Base-by-base conservation (phyloP, 2,888 invertebrate genomes). In the Boloria euphrosyne region DNA sequence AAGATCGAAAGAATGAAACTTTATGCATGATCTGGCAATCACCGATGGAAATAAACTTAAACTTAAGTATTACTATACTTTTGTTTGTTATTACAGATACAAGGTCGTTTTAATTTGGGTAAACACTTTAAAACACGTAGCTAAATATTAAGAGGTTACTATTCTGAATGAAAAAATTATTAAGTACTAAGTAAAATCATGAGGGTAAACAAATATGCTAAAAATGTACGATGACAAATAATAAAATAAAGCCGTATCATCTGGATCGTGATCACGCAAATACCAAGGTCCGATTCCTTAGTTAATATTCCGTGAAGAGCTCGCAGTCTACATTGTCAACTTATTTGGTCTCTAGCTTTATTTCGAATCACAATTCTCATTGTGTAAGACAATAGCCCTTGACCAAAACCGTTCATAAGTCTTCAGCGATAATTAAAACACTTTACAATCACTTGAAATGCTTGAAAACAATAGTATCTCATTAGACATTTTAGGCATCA, bases 291-390 rank as follows among this genome's bases (percentile, higher is more conserved):
- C 71, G 52, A 73, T 67, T 70, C 72, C 73, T 76, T 81, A 76
- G 77, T 87, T 86, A 85, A 78, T 85, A 88, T 87, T 86, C 87
- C 70, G 76, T 68, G 74, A 76, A 78, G 78, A 78, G 68, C 74
- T 66, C 70, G 67, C 73, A 73, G 74, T 73, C 75, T 75, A 83
- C 84, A 79, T 76, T 80, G 85, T 84, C 80, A 79, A 79, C 86
- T 76, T 83, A 86, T 87, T 86, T 86, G 86, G 87, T 80, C 76
- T 78, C 82, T 75, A 78, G 76, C 76, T 81, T 82, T 85, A 82
- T 83, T 84, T 80, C 79, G 85, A 85, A 86, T 86, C 77, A 80
- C 85, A 86, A 87, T 87, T 78, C 82, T 81, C 76, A 77, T 85
- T 86, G 83, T 80, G 83, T 81, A 84, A 86, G 70, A 85, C 82